Conservation (phyloP, 2,797 vertebrate species). For the Emydoidea blandingii region DNA sequence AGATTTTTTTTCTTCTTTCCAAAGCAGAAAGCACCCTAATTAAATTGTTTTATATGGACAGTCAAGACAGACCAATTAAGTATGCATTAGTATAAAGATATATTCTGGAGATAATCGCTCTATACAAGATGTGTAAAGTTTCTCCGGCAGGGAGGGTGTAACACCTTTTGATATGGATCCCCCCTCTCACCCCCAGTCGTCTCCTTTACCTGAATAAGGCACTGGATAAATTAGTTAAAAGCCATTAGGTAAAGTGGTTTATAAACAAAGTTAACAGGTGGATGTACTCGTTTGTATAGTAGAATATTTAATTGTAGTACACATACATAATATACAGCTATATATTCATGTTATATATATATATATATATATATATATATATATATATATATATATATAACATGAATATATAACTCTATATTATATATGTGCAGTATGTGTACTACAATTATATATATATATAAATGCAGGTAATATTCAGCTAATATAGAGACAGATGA, state of each 20-base stretch:
- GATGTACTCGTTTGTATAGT: conserved; percentile 43
- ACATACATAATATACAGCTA: conserved; percentile 19
- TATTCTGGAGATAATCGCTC: conserved; percentile 78
- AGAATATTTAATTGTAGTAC: not conserved
- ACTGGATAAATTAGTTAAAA: conserved; percentile 72
- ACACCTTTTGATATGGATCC: conserved; percentile 67
- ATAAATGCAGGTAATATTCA: no score
- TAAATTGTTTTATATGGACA: conserved; percentile 87
- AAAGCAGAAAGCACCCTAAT: conserved; percentile 84
- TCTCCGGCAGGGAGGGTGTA: conserved; percentile 50
- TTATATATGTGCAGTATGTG: no score
- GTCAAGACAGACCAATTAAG: conserved; percentile 84
- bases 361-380: no score
- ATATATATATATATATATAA: no score
- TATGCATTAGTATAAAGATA: conserved; percentile 84
- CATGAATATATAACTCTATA: no score
- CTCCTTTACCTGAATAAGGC: conserved; percentile 59
- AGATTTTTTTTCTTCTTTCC: conserved; percentile 78
- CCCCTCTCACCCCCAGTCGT: conserved; percentile 43
- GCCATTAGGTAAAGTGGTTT: conserved; percentile 75
- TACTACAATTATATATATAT: no score
- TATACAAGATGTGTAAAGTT: conserved; percentile 75
- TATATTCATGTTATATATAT: not conserved
- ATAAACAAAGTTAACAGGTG: conserved; percentile 78
- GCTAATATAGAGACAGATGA: not conserved